Evolutionary conservation across 2,888 invertebrate genomes (phyloP).

Genomic region (Agrochola macilenta): DNA sequence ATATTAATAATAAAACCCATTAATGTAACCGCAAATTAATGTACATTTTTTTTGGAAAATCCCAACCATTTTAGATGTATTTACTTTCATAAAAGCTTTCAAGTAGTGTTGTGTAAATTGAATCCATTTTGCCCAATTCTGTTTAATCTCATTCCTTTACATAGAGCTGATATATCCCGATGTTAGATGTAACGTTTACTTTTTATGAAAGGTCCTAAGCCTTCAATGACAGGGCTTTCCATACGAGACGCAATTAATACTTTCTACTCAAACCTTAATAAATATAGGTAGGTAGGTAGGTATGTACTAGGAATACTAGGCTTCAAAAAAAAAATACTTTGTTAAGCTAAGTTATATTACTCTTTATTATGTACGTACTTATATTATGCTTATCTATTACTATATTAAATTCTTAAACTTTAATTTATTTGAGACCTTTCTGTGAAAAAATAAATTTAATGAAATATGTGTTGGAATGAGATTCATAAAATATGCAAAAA

Average conservation of each 20-base stretch:
- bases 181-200: slow-evolving; percentile 8
- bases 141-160: slow-evolving; percentile 38
- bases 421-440: too few relatives aligned
- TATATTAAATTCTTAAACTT: too few relatives aligned
- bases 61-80: slow-evolving; percentile 22
- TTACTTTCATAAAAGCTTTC: slow-evolving; percentile 50
- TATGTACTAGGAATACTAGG: background rate
- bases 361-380: too few relatives aligned
- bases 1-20: slow-evolving; percentile 1
- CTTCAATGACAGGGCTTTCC: background rate
- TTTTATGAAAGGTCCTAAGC: slow-evolving; percentile 2
- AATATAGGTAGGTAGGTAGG: background rate
- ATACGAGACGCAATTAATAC: background rate
- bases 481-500: too few relatives aligned
- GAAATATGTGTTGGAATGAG: too few relatives aligned
- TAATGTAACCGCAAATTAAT: background rate
- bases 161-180: slow-evolving; percentile 11
- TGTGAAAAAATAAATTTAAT: too few relatives aligned
- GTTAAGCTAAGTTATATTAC: background rate
- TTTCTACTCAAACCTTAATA: background rate
- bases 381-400: too few relatives aligned
- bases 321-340: background rate
- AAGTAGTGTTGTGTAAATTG: slow-evolving; percentile 43
- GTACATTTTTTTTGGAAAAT: slow-evolving; percentile 5
- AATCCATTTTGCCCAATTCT: slow-evolving; percentile 44